These are phyloP conservation scores for Tyrannus savana DNA, from an alignment of 2,113 vertebrate species.

Conservation along the genomic window DNA sequence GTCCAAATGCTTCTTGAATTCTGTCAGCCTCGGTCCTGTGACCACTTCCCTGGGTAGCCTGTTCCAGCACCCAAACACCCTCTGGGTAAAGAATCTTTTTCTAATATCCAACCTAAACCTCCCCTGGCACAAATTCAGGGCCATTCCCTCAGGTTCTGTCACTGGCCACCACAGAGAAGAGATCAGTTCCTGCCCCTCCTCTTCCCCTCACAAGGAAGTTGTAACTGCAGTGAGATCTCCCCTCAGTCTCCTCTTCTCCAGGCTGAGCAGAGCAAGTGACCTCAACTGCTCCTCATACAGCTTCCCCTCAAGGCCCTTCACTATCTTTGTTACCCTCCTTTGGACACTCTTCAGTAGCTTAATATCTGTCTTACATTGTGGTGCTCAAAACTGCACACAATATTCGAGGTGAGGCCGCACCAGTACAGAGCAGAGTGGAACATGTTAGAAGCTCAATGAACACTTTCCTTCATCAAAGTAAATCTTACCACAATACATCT, in stretches of 20 bases:
- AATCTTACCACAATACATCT: neutral
- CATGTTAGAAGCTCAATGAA: neutral
- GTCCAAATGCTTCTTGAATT: neutral
- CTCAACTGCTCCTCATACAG: neutral
- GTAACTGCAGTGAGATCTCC: neutral
- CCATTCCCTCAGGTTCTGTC: neutral
- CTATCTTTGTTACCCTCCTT: neutral
- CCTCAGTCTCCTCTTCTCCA: neutral
- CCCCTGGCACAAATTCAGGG: neutral
- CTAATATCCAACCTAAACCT: neutral
- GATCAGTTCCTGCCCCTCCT: neutral
- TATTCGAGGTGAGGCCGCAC: neutral
- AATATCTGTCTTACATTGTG: neutral
- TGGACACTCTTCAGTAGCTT: neutral
- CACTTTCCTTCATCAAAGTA: neutral
- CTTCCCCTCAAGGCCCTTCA: neutral
- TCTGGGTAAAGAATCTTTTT: neutral
- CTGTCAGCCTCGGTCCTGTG: neutral
- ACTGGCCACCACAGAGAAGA: neutral
- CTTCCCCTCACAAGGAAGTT: neutral
- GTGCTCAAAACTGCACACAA: neutral
- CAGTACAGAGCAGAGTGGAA: neutral
- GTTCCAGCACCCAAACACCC: neutral
- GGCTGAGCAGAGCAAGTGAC: neutral
- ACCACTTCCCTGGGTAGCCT: neutral